phyloP scores from a whole-genome alignment of 2,888 invertebrate species.

The Synanthedon myopaeformis region DNA sequence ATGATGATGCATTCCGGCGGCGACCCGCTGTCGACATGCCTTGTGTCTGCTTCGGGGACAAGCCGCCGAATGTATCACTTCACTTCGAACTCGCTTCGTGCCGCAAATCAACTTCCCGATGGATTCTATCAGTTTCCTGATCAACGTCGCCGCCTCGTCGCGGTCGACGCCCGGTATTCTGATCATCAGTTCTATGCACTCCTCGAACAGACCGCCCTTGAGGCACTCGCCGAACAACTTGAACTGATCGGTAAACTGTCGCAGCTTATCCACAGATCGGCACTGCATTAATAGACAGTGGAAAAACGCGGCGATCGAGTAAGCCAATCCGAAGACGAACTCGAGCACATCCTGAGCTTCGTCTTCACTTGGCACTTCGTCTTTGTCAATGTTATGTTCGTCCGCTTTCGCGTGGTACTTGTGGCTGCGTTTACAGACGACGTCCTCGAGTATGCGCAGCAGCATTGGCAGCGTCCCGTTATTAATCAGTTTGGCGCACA shows the following conservation, averaged over 20 bases:
- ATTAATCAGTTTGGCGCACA: conserved; percentile 69
- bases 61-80: conserved; percentile 65
- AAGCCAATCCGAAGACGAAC: conserved; percentile 71
- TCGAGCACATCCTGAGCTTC: conserved; percentile 68
- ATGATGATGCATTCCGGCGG: conserved; percentile 69
- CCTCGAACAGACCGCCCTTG: conserved; percentile 67
- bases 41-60: conserved; percentile 66
- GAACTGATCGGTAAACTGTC: conserved; percentile 71
- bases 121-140: conserved; percentile 67
- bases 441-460: conserved; percentile 70
- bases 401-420: conserved; percentile 27
- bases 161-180: conserved; percentile 51
- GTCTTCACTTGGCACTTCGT: conserved; percentile 23
- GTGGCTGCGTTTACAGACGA: conserved; percentile 43
- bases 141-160: conserved; percentile 44
- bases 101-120: conserved; percentile 67
- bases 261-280: conserved; percentile 57
- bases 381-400: conserved; percentile 25
- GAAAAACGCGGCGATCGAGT: conserved; percentile 70
- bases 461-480: conserved; percentile 74
- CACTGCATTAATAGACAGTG: conserved; percentile 71
- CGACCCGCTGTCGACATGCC: conserved; percentile 50
- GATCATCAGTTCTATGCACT: conserved; percentile 67
- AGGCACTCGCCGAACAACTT: conserved; percentile 71
- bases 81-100: conserved; percentile 69